phyloP scores from a whole-genome alignment of 2,888 invertebrate species.

The Patella depressa region DNA sequence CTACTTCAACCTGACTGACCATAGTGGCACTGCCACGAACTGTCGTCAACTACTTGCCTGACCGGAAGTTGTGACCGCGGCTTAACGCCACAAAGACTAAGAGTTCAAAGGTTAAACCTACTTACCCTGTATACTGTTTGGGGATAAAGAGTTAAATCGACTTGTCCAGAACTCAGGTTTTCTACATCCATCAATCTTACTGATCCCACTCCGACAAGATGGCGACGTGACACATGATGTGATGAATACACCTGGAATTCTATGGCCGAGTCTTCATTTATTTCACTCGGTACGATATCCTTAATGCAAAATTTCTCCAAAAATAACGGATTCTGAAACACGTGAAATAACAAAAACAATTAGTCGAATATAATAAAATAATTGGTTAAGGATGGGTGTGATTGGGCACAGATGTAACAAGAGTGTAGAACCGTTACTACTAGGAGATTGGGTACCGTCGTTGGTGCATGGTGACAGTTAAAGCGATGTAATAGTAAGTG shows the following conservation, averaged over 20 bases:
- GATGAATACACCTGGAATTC: conserved; percentile 67
- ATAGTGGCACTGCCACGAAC: too few species aligned
- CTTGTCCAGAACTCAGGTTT: conserved; percentile 55
- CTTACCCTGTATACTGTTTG: conserved; percentile 64
- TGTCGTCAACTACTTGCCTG: too few species aligned
- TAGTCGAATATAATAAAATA: too few species aligned
- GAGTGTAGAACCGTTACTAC: too few species aligned
- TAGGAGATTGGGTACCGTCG: too few species aligned
- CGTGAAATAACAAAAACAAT: neutral
- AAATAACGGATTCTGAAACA: conserved; percentile 59
- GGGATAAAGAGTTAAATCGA: conserved; percentile 58
- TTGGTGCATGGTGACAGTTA: too few species aligned
- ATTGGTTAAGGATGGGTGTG: too few species aligned
- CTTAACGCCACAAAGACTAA: too few species aligned
- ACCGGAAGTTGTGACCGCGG: too few species aligned
- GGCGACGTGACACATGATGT: conserved; percentile 60
- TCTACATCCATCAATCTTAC: conserved; percentile 55
- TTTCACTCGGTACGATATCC: conserved; percentile 51
- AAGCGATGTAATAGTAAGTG: too few species aligned
- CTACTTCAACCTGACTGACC: too few species aligned
- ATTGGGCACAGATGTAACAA: too few species aligned
- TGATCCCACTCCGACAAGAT: conserved; percentile 62
- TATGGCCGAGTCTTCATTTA: conserved; percentile 57
- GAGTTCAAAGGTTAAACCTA: neutral
- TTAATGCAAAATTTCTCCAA: conserved; percentile 62